Evolutionary conservation across 2,888 invertebrate genomes (phyloP).

Genomic region (Dynastes tityus): DNA sequence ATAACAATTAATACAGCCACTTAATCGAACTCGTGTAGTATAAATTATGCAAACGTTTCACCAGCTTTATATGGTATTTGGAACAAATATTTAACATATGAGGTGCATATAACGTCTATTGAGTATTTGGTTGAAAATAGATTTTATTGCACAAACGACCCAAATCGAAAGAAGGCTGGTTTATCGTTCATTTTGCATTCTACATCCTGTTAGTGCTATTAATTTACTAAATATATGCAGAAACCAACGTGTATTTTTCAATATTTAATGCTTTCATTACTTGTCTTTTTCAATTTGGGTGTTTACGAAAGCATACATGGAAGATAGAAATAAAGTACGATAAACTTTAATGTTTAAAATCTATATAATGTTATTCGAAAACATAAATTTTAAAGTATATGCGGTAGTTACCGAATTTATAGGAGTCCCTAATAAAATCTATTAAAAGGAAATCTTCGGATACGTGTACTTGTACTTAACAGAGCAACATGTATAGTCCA

Average conservation of each 20-base stretch:
- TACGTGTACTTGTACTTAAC: too few relatives aligned
- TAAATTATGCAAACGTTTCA: conserved; percentile 28
- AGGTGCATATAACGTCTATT: conserved; percentile 19
- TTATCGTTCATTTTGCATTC: conserved; percentile 20
- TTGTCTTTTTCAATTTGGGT: too few relatives aligned
- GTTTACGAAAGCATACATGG: neutral
- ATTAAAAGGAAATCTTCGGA: too few relatives aligned
- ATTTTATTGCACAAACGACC: conserved; percentile 29
- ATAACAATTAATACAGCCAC: conserved; percentile 30
- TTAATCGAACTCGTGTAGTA: neutral
- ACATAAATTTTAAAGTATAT: too few relatives aligned
- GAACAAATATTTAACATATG: conserved; percentile 30
- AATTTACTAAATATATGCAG: conserved; percentile 4
- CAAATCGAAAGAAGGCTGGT: conserved; percentile 19
- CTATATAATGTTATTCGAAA: too few relatives aligned
- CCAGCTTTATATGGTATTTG: conserved; percentile 22
- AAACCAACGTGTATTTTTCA: conserved; percentile 1
- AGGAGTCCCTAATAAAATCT: too few relatives aligned
- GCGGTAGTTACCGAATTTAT: too few relatives aligned
- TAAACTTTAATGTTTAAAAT: too few relatives aligned
- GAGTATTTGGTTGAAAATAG: conserved; percentile 13
- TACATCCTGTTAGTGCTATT: conserved; percentile 13
- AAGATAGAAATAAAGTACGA: neutral
- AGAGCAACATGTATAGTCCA: too few relatives aligned
- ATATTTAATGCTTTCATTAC: conserved; percentile 5